A percentile compares a stretch with the other conserved stretches of the same genome.
Conservation (phyloP, 1,140 invertebrate genomes). For the Pseudachorutes palmiensis region DNA sequence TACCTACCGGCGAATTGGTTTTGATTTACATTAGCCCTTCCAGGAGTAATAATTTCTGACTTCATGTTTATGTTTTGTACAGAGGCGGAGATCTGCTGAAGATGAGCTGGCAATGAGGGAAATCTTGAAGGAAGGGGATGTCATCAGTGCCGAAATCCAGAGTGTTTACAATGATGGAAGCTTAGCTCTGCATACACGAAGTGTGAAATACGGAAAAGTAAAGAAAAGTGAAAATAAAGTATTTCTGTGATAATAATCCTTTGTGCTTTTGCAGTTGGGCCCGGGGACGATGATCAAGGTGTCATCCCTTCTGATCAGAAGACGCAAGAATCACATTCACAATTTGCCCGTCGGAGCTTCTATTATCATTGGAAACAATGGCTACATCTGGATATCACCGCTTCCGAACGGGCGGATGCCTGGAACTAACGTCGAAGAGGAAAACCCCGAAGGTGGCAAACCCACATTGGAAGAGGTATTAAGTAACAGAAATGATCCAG, state of each 20-base stretch:
- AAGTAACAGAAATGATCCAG: not conserved
- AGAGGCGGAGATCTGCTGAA: conserved; percentile 84
- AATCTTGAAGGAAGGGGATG: conserved; percentile 89
- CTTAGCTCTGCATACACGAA: conserved; percentile 87
- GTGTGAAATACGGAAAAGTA: conserved; percentile 96
- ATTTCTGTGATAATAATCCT: no score
- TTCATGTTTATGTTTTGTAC: conserved; percentile 38
- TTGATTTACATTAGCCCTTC: conserved; percentile 31
- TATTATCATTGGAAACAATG: conserved; percentile 93
- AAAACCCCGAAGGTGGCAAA: conserved; percentile 64
- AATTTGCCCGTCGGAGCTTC: conserved; percentile 80
- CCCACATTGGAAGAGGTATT: conserved; percentile 63
- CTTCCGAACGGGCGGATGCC: conserved; percentile 42
- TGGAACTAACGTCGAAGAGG: conserved; percentile 44
- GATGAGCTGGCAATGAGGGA: conserved; percentile 96
- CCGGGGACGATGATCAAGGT: conserved; percentile 88
- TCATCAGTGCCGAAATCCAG: conserved; percentile 96
- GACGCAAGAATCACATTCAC: conserved; percentile 94
- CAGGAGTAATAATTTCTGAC: not conserved
- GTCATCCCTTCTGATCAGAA: conserved; percentile 81
- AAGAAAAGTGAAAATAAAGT: no score
- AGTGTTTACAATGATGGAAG: conserved; percentile 83
- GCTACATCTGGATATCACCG: conserved; percentile 90
- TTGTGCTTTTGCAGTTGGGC: no score
- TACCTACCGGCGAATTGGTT: conserved; percentile 92